Percentiles rank a stretch among this genome's conserved stretches.
phyloP scores from a whole-genome alignment of 2,888 invertebrate genomes.

The Ditula angustiorana region DNA sequence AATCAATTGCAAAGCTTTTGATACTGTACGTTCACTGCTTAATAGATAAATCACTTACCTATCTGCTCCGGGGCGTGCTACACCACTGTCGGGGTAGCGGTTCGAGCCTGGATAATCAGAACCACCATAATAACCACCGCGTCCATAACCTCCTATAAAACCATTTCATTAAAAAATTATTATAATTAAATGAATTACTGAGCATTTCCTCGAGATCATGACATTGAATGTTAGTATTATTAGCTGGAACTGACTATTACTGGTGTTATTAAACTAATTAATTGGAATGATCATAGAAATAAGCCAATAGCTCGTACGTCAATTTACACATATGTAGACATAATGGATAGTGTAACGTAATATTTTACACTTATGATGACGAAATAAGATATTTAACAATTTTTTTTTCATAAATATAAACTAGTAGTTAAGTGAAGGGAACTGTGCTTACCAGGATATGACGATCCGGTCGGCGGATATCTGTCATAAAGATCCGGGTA shows the following conservation, averaged over 20 bases:
- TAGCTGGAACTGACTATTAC: no score
- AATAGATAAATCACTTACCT: conserved; percentile 57
- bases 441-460: conserved; percentile 78
- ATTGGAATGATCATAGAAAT: no score
- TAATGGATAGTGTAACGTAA: no score
- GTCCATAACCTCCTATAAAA: conserved; percentile 67
- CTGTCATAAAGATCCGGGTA: conserved; percentile 82
- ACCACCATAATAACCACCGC: conserved; percentile 73
- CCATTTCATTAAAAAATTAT: conserved; percentile 36
- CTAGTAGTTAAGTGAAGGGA: conserved; percentile 19
- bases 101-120: conserved; percentile 68
- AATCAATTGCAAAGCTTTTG: no score
- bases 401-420: no score
- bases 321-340: no score
- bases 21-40: not conserved
- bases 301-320: no score
- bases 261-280: no score
- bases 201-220: no score
- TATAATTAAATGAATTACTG: no score
- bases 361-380: no score
- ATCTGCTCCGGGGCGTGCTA: conserved; percentile 75
- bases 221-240: no score
- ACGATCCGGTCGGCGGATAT: conserved; percentile 85
- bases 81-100: conserved; percentile 80
- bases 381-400: not conserved